phyloP scores from a whole-genome alignment of 1,140 invertebrate genomes.

The Procambarus clarkii region DNA sequence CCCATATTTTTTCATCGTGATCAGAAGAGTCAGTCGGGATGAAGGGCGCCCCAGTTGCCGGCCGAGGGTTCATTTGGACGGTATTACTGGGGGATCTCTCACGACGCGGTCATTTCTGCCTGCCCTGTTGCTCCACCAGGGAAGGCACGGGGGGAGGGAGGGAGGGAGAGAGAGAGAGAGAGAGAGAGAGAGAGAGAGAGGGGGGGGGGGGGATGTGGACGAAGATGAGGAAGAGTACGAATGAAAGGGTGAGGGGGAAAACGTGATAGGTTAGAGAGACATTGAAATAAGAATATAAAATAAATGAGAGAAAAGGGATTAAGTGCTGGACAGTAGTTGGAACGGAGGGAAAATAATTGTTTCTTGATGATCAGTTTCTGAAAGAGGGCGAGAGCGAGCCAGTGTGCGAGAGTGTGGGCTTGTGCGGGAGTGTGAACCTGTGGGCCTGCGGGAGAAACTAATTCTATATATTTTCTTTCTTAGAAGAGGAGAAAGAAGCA shows the following conservation, averaged over 20 bases:
- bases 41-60: constrained; percentile 39
- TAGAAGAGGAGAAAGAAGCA: not conserved
- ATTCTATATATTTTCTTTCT: not conserved
- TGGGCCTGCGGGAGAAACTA: too few species aligned
- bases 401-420: not conserved
- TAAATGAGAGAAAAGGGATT: not conserved
- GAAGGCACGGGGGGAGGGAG: not conserved
- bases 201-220: not conserved
- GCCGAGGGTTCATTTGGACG: constrained; percentile 56
- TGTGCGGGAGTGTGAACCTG: not conserved
- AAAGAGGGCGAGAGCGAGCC: constrained; percentile 12
- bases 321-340: not conserved
- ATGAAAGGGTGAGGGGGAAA: not conserved
- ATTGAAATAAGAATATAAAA: not conserved
- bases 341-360: not conserved
- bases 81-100: constrained; percentile 50
- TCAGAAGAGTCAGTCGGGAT: constrained; percentile 38
- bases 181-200: not conserved
- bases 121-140: constrained; percentile 52
- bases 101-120: constrained; percentile 52
- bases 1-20: constrained; percentile 66
- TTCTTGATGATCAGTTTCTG: not conserved
- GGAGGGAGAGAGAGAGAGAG: not conserved
- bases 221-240: not conserved
- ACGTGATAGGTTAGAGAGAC: not conserved